These are phyloP conservation scores for Numida meleagris DNA, from an alignment of 2,113 vertebrate genomes.

Conservation along the genomic window DNA sequence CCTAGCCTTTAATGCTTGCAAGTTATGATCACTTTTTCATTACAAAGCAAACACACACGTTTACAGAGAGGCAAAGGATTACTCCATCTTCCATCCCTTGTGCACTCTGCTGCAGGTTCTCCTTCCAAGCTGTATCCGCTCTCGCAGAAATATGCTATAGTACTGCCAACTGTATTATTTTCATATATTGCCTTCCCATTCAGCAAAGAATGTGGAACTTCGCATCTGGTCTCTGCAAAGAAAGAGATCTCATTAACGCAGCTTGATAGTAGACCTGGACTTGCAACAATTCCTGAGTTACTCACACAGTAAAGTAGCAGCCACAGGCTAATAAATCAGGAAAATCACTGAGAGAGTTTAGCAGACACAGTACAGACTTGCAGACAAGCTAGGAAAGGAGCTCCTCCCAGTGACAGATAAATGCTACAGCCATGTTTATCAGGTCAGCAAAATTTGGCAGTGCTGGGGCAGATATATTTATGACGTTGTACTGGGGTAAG, in stretches of 20 bases:
- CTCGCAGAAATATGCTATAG: slow-evolving; percentile 84
- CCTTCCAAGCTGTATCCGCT: slow-evolving; percentile 88
- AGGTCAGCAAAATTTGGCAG: neutral
- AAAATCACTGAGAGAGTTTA: neutral
- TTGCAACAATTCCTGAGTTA: neutral
- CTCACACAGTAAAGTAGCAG: neutral
- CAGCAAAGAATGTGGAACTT: slow-evolving; percentile 74
- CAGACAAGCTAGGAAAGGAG: neutral
- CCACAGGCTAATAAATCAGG: neutral
- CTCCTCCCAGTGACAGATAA: neutral
- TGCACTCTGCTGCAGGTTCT: slow-evolving; percentile 80
- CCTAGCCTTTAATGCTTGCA: neutral
- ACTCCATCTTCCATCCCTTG: slow-evolving; percentile 86
- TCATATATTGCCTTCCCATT: slow-evolving; percentile 85
- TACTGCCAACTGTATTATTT: slow-evolving; percentile 80
- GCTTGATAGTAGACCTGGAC: neutral
- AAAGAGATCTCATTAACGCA: slow-evolving; percentile 27
- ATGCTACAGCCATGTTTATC: neutral
- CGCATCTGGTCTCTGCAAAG: slow-evolving; percentile 82
- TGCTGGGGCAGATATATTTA: neutral
- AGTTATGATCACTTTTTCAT: neutral
- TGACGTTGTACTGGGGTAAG: neutral
- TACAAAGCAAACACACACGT: slow-evolving; percentile 82
- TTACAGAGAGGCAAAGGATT: slow-evolving; percentile 86
- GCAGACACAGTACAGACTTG: neutral